phyloP scores from a whole-genome alignment of 2,113 vertebrate species.

The Ochotona princeps region DNA sequence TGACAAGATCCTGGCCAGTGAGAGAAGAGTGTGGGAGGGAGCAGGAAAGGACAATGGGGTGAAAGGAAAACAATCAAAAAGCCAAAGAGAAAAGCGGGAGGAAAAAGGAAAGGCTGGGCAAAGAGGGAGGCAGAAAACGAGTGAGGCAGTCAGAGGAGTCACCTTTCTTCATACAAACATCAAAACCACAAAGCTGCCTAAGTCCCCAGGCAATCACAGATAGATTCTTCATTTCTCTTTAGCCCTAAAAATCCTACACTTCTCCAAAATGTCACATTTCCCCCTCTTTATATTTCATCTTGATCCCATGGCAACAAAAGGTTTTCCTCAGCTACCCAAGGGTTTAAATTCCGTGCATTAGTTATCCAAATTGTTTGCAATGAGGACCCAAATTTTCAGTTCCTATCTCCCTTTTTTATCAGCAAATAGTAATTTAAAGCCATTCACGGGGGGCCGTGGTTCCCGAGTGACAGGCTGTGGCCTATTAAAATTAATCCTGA shows the following conservation, averaged over 20 bases:
- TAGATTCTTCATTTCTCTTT: constrained; percentile 20
- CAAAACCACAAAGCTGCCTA: background rate
- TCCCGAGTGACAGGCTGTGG: constrained; percentile 45
- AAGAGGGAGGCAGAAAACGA: background rate
- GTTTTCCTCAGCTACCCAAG: constrained; percentile 52
- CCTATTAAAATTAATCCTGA: constrained; percentile 65
- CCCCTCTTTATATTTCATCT: constrained; percentile 11
- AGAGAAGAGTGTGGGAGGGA: background rate
- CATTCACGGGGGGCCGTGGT: background rate
- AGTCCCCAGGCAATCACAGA: constrained; percentile 26
- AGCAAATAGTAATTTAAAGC: constrained; percentile 72
- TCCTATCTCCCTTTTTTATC: constrained; percentile 77
- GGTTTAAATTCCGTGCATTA: constrained; percentile 56
- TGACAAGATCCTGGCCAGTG: background rate
- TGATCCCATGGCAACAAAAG: constrained; percentile 28
- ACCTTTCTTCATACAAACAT: background rate
- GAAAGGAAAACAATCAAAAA: background rate
- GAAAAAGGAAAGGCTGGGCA: background rate
- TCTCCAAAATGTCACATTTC: constrained; percentile 39
- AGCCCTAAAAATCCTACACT: constrained; percentile 27
- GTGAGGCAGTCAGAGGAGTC: background rate
- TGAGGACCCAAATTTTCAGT: constrained; percentile 49
- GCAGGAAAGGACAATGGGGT: background rate
- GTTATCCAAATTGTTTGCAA: constrained; percentile 73
- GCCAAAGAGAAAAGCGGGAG: background rate